Percentiles rank a stretch among this genome's conserved stretches.
Evolutionary conservation across 2,888 invertebrate genomes (phyloP).

Genomic region (Xylocampa areola): DNA sequence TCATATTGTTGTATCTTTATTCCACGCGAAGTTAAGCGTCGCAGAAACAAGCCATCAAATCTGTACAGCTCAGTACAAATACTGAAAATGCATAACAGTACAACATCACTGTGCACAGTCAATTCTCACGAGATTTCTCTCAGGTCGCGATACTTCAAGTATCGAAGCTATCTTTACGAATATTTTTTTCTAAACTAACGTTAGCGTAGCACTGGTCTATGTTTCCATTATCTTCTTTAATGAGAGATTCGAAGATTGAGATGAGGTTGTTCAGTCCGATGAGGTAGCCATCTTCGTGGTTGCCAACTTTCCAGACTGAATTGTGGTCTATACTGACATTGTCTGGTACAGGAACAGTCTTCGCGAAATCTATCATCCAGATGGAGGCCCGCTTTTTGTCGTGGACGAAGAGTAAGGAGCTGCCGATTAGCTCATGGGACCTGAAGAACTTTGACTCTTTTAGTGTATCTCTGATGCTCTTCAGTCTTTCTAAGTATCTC

Average conservation of each 20-base stretch:
- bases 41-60: conserved; percentile 60
- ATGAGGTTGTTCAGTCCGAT: conserved; percentile 97
- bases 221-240: conserved; percentile 83
- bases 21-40: conserved; percentile 44
- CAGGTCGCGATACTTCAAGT: conserved; percentile 75
- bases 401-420: conserved; percentile 98
- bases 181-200: conserved; percentile 78
- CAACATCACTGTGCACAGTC: conserved; percentile 64
- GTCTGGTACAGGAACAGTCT: conserved; percentile 95
- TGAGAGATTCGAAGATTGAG: conserved; percentile 93
- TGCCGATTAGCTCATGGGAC: conserved; percentile 98
- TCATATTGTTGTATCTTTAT: conserved; percentile 19
- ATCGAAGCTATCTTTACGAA: conserved; percentile 80
- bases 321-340: conserved; percentile 94
- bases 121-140: conserved; percentile 65
- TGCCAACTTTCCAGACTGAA: conserved; percentile 97
- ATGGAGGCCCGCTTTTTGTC: conserved; percentile 96
- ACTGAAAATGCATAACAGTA: conserved; percentile 65
- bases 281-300: conserved; percentile 98
- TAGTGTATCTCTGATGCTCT: conserved; percentile 95
- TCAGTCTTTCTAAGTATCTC: conserved; percentile 95
- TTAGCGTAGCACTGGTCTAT: conserved; percentile 76
- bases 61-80: conserved; percentile 60
- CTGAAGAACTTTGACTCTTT: conserved; percentile 97
- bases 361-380: conserved; percentile 99